A percentile compares a stretch with the other conserved stretches of the same genome.
These are phyloP conservation scores for Rhabdomys pumilio DNA, from an alignment of 2,797 vertebrate genomes.

Conservation along the genomic window DNA sequence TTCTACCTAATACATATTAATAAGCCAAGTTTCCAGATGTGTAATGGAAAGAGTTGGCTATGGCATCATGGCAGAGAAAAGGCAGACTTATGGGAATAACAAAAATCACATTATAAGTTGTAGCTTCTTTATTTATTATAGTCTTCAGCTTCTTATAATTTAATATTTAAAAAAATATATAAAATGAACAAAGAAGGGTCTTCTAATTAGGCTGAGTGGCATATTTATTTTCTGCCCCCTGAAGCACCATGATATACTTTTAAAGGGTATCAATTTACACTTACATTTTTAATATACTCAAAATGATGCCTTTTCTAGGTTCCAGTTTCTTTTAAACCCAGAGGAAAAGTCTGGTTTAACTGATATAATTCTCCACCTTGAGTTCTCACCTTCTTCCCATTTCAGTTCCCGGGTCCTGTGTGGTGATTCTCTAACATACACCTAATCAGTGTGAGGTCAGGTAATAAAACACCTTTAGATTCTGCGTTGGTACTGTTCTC, in stretches of 20 bases:
- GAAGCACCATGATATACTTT: not conserved
- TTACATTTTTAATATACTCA: not conserved
- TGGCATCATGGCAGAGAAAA: not conserved
- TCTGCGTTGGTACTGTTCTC: not conserved
- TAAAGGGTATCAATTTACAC: constrained; percentile 23
- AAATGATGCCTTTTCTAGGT: not conserved
- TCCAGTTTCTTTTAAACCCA: constrained; percentile 49
- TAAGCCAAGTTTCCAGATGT: constrained; percentile 52
- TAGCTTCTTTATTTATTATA: not conserved
- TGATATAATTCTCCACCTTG: not conserved
- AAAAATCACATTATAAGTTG: not conserved
- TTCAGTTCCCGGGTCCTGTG: not conserved
- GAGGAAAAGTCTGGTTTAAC: constrained; percentile 24
- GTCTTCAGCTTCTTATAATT: constrained; percentile 6
- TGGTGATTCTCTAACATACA: not conserved
- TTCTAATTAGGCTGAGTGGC: constrained; percentile 4
- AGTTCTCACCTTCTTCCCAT: not conserved
- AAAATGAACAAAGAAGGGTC: not conserved
- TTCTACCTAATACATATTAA: constrained; percentile 54
- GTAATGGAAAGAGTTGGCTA: not conserved
- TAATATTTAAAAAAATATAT: not conserved
- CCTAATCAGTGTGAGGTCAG: not conserved
- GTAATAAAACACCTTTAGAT: constrained; percentile 5
- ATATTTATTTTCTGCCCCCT: constrained; percentile 50
- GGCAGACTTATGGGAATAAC: constrained; percentile 2